Percentiles rank a stretch among this genome's conserved stretches.
These are phyloP conservation scores for Synergus laeviventris DNA, from an alignment of 2,888 invertebrate species.

Conservation along the genomic window DNA sequence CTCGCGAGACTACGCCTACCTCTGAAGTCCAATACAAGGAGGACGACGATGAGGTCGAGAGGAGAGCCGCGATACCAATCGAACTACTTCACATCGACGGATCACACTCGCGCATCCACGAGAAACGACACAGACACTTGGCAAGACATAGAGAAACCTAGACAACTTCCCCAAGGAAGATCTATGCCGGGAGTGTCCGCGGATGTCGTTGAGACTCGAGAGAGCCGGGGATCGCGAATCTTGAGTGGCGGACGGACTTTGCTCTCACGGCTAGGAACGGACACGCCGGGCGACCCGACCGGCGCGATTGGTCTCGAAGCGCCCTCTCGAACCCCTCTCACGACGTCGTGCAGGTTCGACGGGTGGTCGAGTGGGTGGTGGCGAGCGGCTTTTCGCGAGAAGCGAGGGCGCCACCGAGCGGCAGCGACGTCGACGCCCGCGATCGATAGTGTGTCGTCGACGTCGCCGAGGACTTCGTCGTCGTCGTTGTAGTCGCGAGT, in stretches of 20 bases:
- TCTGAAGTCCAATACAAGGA: slow-evolving; percentile 15
- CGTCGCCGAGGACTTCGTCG: slow-evolving; percentile 51
- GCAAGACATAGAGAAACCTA: background rate
- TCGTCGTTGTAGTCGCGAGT: slow-evolving; percentile 50
- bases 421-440: slow-evolving; percentile 70
- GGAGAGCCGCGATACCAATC: slow-evolving; percentile 19
- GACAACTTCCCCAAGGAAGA: background rate
- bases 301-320: slow-evolving; percentile 64
- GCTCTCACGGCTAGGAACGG: slow-evolving; percentile 41
- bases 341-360: slow-evolving; percentile 52
- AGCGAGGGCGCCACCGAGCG: slow-evolving; percentile 73
- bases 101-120: background rate
- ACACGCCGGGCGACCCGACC: slow-evolving; percentile 67
- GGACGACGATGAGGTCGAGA: slow-evolving; percentile 25
- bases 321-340: slow-evolving; percentile 56
- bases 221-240: slow-evolving; percentile 19
- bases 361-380: slow-evolving; percentile 46
- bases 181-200: background rate
- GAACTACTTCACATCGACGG: slow-evolving; percentile 16
- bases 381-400: slow-evolving; percentile 34
- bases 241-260: slow-evolving; percentile 33
- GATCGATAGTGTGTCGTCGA: slow-evolving; percentile 69
- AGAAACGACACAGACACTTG: slow-evolving; percentile 5
- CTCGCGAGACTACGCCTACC: slow-evolving; percentile 45
- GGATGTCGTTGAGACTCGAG: background rate